These are phyloP conservation scores for Phenganax subtilis DNA, from an alignment of 92 coral and sea anemone species.

Conservation along the genomic window DNA sequence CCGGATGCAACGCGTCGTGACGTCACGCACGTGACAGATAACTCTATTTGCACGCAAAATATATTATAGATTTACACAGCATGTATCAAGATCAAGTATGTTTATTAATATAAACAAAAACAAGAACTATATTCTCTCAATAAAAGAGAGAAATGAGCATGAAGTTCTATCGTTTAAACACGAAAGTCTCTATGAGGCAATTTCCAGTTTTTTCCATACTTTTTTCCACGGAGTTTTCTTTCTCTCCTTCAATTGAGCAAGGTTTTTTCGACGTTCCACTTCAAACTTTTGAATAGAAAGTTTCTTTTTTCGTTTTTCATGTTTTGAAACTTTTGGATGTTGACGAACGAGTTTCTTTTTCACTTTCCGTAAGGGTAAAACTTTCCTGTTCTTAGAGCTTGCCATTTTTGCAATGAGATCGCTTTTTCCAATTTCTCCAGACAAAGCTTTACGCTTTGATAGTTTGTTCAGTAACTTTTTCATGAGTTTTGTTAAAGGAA, in stretches of 20 bases:
- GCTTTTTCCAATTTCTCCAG: neutral
- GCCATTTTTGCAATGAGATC: neutral
- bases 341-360: neutral
- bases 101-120: too few relatives aligned
- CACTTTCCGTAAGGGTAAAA: neutral
- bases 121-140: too few relatives aligned
- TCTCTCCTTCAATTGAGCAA: neutral
- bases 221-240: constrained; percentile 1
- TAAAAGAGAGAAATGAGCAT: too few relatives aligned
- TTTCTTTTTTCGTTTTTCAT: neutral
- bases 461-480: neutral
- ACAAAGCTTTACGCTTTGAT: neutral
- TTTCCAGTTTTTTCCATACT: neutral
- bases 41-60: too few relatives aligned
- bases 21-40: too few relatives aligned
- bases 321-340: neutral
- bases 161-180: too few relatives aligned
- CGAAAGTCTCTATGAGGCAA: neutral
- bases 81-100: too few relatives aligned
- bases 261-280: neutral
- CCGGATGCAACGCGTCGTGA: too few relatives aligned
- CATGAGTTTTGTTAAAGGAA: constrained; percentile 1
- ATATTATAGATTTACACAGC: too few relatives aligned
- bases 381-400: neutral
- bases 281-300: neutral